phyloP scores from a whole-genome alignment of 2,113 vertebrate genomes.

The Gambusia holbrooki region DNA sequence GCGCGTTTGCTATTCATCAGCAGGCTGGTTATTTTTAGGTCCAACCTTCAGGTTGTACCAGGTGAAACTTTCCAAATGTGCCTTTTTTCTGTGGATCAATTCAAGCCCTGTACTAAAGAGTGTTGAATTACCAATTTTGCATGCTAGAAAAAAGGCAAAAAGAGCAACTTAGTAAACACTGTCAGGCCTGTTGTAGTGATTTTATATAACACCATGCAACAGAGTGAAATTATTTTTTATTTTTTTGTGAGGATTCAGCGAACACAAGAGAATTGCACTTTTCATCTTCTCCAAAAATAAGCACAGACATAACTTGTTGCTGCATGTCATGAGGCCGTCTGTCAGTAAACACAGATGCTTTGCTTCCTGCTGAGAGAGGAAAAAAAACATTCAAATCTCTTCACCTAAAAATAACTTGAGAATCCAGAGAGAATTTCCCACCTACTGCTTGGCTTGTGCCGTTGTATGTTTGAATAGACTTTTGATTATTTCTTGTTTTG shows the following conservation, averaged over 20 bases:
- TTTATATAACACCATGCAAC: neutral
- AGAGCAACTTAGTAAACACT: neutral
- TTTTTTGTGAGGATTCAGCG: constrained; percentile 5
- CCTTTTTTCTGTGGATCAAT: neutral
- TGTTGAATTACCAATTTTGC: neutral
- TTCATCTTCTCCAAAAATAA: constrained; percentile 2
- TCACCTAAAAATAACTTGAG: constrained; percentile 29
- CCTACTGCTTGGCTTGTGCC: constrained; percentile 15
- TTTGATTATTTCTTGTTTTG: neutral
- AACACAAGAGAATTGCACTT: neutral
- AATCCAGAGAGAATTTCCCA: constrained; percentile 30
- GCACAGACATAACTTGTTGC: constrained; percentile 9
- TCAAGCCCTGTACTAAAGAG: constrained; percentile 6
- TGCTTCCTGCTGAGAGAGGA: constrained; percentile 22
- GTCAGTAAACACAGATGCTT: constrained; percentile 37
- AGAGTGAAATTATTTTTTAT: neutral
- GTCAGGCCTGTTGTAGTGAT: constrained; percentile 4
- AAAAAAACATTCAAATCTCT: constrained; percentile 16
- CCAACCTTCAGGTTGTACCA: constrained; percentile 32
- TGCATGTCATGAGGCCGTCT: constrained; percentile 24
- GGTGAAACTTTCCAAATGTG: constrained; percentile 22
- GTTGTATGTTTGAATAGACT: constrained; percentile 2
- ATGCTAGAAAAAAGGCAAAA: constrained; percentile 10
- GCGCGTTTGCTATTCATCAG: constrained; percentile 63
- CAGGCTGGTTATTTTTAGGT: constrained; percentile 62